Evolutionary conservation across 2,113 vertebrate genomes (phyloP).

Genomic region (human): DNA sequence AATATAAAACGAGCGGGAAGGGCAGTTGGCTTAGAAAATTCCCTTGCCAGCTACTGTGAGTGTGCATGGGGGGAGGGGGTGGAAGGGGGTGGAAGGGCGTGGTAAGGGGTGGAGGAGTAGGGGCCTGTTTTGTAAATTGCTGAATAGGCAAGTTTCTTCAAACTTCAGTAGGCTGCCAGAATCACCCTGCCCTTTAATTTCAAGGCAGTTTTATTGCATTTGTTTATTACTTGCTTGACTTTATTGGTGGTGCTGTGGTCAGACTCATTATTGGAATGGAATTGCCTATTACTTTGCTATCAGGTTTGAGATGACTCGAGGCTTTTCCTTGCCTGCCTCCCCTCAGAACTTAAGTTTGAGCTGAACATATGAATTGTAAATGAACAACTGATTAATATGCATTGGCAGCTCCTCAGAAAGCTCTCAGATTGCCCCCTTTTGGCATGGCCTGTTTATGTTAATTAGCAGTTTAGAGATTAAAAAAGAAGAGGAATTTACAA

Average conservation of each 20-base stretch:
- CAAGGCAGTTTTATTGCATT: conserved; percentile 71
- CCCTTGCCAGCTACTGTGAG: not conserved
- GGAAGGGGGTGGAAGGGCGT: not conserved
- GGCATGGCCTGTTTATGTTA: conserved; percentile 78
- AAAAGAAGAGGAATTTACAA: conserved; percentile 65
- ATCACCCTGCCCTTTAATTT: conserved; percentile 75
- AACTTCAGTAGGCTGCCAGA: conserved; percentile 67
- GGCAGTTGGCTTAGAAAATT: conserved; percentile 55
- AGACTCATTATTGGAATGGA: conserved; percentile 71
- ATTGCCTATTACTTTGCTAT: conserved; percentile 70
- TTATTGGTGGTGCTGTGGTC: conserved; percentile 67
- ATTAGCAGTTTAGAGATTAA: conserved; percentile 65
- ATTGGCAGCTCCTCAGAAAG: conserved; percentile 74
- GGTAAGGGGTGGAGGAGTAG: not conserved
- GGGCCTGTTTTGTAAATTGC: conserved; percentile 68
- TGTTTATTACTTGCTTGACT: conserved; percentile 78
- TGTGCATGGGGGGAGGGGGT: not conserved
- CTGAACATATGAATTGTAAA: conserved; percentile 79
- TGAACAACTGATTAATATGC: conserved; percentile 74
- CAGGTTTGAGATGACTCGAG: conserved; percentile 57
- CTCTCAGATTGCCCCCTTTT: conserved; percentile 68
- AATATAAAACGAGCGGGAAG: conserved; percentile 65
- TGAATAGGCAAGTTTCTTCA: conserved; percentile 68
- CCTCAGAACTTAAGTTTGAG: conserved; percentile 56
- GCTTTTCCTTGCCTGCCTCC: conserved; percentile 41